phyloP scores from a whole-genome alignment of 2,113 vertebrate genomes.

The Bagarius yarrelli region DNA sequence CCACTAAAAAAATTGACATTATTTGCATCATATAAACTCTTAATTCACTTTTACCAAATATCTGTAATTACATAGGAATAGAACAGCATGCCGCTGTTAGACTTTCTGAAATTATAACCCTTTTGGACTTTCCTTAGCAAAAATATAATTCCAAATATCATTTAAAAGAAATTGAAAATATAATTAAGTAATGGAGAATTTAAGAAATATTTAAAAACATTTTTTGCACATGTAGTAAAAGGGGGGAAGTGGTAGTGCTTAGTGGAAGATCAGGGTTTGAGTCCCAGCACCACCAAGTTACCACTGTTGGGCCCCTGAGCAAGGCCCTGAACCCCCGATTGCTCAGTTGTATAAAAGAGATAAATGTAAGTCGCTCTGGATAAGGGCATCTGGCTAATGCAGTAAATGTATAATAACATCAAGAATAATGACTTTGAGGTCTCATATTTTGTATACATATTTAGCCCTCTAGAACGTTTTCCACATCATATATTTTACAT shows the following conservation, averaged over 20 bases:
- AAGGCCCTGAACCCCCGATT: too few relatives aligned
- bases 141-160: not conserved
- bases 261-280: too few relatives aligned
- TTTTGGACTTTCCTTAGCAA: not conserved
- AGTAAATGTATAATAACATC: too few relatives aligned
- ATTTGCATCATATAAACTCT: constrained; percentile 18
- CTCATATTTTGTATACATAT: not conserved
- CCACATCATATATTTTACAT: not conserved
- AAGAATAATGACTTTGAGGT: too few relatives aligned
- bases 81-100: not conserved
- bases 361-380: too few relatives aligned
- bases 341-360: too few relatives aligned
- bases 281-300: too few relatives aligned
- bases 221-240: too few relatives aligned
- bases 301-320: too few relatives aligned
- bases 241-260: too few relatives aligned
- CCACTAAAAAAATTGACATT: constrained; percentile 17
- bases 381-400: too few relatives aligned
- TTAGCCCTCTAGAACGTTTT: not conserved
- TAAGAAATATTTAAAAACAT: too few relatives aligned
- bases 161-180: not conserved
- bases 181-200: not conserved
- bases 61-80: not conserved
- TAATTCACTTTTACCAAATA: not conserved
- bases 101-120: not conserved